Base-by-base conservation (phyloP, 1,140 invertebrate genomes). In the Pantala flavescens region DNA sequence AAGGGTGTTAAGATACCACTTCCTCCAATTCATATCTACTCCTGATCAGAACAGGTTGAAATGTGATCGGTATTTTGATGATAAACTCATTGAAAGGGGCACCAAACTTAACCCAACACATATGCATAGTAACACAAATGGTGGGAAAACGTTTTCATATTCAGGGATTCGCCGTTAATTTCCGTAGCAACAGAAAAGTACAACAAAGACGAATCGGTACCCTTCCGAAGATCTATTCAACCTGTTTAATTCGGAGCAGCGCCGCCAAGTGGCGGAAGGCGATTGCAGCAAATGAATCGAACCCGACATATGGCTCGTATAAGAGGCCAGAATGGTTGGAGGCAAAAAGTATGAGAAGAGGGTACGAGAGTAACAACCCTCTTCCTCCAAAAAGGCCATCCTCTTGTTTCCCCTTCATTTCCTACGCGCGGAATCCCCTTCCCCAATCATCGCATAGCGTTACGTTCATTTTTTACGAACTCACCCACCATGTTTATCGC, bases 401-500 rank as follows among this genome's bases (percentile, higher is more conserved):
- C 49, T 63, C 49, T 36, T 36, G 28, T 36, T 36, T 36, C 16
- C 49, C 49, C 49, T 19, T 16, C 49, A 63, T 63, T 63, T 63
- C 49, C 49, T 63, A 16, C 14, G 3, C 49, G 49, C 14, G n/a
- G 12, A 63, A 3, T 14, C 49, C n/a, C n/a, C 49, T 12, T 21
- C 49, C n/a, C 49, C 3, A 9, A 36, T 36, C 28, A 36, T 36
- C 49, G 49, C 49, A 63, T 63, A 63, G 16, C 49, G 49, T 63
- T 21, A 21, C 49, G 3, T 63, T 16, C n/a, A 7, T 16, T 63
- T 63, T 63, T 63, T 63, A 63, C n/a, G 49, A 21, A 21, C 49
- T 63, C 49, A 21, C 49, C 49, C 49, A 63, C 49, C 49, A 63
- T 63, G 49, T 63, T 63, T 63, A 63, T 63, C 49, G 49, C 49